Percentiles rank a stretch among this genome's conserved stretches.
phyloP scores from a whole-genome alignment of 64 coral and sea anemone genomes.

The Astreopora myriophthalma region DNA sequence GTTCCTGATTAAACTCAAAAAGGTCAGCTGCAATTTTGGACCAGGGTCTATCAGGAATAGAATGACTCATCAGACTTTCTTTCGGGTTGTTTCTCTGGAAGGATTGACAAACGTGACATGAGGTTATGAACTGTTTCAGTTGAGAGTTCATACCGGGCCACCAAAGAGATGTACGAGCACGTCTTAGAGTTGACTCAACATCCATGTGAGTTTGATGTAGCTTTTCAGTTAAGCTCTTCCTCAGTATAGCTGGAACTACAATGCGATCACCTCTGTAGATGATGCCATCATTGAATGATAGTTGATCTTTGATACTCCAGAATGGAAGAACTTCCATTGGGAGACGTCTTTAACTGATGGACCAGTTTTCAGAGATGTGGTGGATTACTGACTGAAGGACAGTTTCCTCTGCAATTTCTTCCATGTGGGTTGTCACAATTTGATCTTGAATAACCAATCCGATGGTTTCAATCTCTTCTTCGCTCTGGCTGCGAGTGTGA shows the following conservation, averaged over 20 bases:
- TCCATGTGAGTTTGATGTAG: conserved; percentile 1
- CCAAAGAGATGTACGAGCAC: neutral
- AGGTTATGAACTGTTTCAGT: conserved; percentile 19
- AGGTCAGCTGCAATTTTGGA: neutral
- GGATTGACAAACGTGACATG: conserved; percentile 2
- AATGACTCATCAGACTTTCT: neutral
- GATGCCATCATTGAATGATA: no score
- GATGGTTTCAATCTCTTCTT: no score
- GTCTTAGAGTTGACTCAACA: neutral
- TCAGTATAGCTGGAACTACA: no score
- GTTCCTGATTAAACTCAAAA: neutral
- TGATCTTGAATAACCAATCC: no score
- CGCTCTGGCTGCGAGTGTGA: neutral
- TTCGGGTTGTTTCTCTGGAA: neutral
- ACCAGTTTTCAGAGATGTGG: neutral
- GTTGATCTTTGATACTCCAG: no score
- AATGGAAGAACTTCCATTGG: no score
- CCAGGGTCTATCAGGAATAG: neutral
- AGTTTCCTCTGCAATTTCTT: neutral
- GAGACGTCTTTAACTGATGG: neutral
- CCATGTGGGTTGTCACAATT: no score
- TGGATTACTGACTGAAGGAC: neutral
- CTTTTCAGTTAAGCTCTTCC: neutral
- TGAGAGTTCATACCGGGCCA: conserved; percentile 27
- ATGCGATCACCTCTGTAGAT: no score